A percentile compares a stretch with the other conserved stretches of the same genome.
Evolutionary conservation across 1,140 invertebrate species (phyloP).

Genomic region (Lepidurus couesii): DNA sequence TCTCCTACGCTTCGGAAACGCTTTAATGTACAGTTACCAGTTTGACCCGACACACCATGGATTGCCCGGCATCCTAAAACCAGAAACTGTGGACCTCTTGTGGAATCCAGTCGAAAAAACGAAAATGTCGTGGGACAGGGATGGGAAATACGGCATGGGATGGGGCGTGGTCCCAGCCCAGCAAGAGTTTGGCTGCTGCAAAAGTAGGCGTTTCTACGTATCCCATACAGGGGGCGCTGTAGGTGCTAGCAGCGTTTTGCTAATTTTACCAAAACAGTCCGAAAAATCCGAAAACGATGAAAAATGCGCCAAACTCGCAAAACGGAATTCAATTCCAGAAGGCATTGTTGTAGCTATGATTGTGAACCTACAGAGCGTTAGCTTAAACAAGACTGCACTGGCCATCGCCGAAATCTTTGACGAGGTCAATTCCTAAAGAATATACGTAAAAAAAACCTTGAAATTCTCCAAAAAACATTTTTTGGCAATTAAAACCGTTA

Average conservation of each 20-base stretch:
- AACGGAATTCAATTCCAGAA: neutral
- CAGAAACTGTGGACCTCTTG: conserved; percentile 46
- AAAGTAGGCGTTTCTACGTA: conserved; percentile 40
- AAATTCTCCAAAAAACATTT: neutral
- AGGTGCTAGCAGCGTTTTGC: conserved; percentile 53
- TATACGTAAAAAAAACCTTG: neutral
- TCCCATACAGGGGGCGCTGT: conserved; percentile 50
- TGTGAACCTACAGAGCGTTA: conserved; percentile 48
- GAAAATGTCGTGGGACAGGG: conserved; percentile 31
- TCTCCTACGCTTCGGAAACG: conserved; percentile 54
- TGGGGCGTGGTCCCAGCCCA: conserved; percentile 44
- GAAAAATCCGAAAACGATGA: conserved; percentile 30
- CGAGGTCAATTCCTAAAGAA: neutral
- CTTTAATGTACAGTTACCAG: conserved; percentile 55
- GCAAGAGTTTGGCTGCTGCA: conserved; percentile 42
- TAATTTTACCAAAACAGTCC: conserved; percentile 47
- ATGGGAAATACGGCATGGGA: conserved; percentile 44
- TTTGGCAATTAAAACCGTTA: neutral
- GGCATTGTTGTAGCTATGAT: conserved; percentile 54
- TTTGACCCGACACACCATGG: conserved; percentile 30
- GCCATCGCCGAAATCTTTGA: conserved; percentile 48
- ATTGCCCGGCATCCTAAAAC: conserved; percentile 45
- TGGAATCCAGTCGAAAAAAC: conserved; percentile 45
- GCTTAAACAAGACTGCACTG: conserved; percentile 45
- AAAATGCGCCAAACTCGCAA: neutral